phyloP scores from a whole-genome alignment of 2,797 vertebrate genomes.

The Takifugu ocellatus region DNA sequence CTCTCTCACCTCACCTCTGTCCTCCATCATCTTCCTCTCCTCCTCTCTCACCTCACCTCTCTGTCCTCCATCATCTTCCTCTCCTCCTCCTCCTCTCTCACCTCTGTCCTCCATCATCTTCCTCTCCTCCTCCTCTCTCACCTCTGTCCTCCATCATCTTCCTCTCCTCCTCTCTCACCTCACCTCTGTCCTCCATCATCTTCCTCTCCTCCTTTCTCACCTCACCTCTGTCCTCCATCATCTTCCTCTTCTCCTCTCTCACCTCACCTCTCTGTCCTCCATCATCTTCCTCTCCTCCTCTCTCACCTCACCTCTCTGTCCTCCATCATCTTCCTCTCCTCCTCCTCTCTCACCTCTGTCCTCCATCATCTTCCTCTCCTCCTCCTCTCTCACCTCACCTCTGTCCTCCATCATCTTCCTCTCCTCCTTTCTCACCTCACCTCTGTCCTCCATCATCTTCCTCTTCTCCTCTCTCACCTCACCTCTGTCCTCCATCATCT shows the following conservation, averaged over 20 bases:
- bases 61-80: neutral
- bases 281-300: neutral
- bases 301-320: neutral
- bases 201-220: neutral
- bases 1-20: neutral
- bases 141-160: neutral
- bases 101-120: neutral
- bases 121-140: neutral
- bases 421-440: neutral
- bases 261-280: neutral
- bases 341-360: neutral
- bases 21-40: neutral
- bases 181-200: neutral
- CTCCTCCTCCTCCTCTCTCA: neutral
- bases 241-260: conserved; percentile 2
- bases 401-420: neutral
- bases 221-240: neutral
- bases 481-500: neutral
- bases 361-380: neutral
- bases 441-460: neutral
- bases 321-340: neutral
- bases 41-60: too few species aligned
- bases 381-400: neutral
- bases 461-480: neutral
- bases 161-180: conserved; percentile 1